Evolutionary conservation across 2,113 vertebrate species (phyloP).

Genomic region (Heterotis niloticus): DNA sequence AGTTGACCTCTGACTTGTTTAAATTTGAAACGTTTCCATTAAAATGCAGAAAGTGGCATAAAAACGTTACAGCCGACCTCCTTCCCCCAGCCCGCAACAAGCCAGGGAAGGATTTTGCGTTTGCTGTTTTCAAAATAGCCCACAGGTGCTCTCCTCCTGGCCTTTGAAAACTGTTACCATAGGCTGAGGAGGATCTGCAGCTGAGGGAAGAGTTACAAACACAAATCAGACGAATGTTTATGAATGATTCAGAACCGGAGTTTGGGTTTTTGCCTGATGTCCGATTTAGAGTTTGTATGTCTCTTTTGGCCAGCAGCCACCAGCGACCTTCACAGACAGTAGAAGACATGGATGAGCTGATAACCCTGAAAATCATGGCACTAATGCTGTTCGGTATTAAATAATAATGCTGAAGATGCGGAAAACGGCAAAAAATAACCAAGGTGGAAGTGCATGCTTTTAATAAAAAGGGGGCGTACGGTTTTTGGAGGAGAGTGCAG

Average conservation of each 20-base stretch:
- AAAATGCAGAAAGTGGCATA: conserved; percentile 60
- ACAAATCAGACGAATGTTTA: background rate
- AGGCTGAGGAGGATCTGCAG: conserved; percentile 1
- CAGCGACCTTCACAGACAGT: background rate
- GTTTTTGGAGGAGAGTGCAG: background rate
- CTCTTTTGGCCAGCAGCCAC: background rate
- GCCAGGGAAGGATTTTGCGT: conserved; percentile 28
- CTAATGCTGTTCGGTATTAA: background rate
- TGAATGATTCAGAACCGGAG: background rate
- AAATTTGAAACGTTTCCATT: conserved; percentile 61
- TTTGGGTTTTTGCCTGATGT: background rate
- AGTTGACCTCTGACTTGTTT: conserved; percentile 76
- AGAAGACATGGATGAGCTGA: background rate
- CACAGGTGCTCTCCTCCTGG: conserved; percentile 8
- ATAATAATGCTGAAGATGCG: no score
- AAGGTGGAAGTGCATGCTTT: background rate
- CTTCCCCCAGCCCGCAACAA: conserved; percentile 39
- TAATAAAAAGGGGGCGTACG: background rate
- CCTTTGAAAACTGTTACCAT: conserved; percentile 6
- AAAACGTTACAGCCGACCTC: conserved; percentile 10
- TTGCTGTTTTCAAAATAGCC: conserved; percentile 35
- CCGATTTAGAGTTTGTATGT: background rate
- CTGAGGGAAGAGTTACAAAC: background rate
- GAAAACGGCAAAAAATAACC: no score
- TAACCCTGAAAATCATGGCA: background rate